phyloP scores from a whole-genome alignment of 1,140 invertebrate genomes.

The Drosophila willistoni region DNA sequence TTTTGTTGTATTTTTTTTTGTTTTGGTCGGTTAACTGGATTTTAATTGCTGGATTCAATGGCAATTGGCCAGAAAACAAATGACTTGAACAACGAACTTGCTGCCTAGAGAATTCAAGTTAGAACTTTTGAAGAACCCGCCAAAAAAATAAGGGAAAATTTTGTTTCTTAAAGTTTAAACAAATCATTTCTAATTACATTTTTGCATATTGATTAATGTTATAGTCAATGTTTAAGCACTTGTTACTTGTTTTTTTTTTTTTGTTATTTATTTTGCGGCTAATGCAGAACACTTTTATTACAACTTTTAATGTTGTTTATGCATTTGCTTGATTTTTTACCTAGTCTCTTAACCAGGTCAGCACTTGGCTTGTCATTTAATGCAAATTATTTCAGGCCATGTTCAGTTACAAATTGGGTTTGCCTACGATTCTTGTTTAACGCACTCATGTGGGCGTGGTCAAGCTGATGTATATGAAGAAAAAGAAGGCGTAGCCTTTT shows the following conservation, averaged over 20 bases:
- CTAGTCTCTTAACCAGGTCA: not conserved
- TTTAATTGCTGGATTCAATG: conserved; percentile 29
- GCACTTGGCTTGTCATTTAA: conserved; percentile 10
- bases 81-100: conserved; percentile 27
- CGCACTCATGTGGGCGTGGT: conserved; percentile 9
- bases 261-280: too few species aligned
- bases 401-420: conserved; percentile 11
- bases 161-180: not conserved
- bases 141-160: not conserved
- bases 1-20: too few species aligned
- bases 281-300: not conserved
- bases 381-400: conserved; percentile 11
- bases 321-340: not conserved
- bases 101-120: not conserved
- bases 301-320: conserved; percentile 4
- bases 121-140: not conserved
- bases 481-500: not conserved
- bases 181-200: not conserved
- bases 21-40: too few species aligned
- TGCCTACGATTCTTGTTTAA: conserved; percentile 9
- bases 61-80: not conserved
- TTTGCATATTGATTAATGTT: not conserved
- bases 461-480: not conserved
- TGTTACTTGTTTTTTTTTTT: not conserved
- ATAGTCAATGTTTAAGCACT: not conserved